A percentile compares a stretch with the other conserved stretches of the same genome.
phyloP scores from a whole-genome alignment of 2,888 invertebrate genomes.

The Sminthurinus aureus region DNA sequence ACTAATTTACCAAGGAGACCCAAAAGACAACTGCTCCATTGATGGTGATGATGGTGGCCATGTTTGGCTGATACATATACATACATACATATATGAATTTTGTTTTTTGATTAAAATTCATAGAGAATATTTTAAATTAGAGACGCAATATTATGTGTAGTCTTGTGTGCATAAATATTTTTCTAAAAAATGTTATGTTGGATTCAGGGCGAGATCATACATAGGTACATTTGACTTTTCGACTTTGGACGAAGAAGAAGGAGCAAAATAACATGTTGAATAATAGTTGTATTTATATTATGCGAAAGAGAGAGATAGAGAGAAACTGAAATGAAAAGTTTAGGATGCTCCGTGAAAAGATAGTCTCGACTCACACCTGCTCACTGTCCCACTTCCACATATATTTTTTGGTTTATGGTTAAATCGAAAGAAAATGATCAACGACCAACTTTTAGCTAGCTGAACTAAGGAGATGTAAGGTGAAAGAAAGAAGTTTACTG shows the following conservation, averaged over 20 bases:
- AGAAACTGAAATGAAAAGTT: background rate
- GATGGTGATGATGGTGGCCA: background rate
- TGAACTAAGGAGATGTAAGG: constrained; percentile 6
- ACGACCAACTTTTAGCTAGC: constrained; percentile 8
- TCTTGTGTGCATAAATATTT: background rate
- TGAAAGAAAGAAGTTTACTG: constrained; percentile 6
- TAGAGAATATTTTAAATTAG: background rate
- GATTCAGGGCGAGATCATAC: no score
- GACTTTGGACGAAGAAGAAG: no score
- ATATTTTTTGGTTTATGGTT: background rate
- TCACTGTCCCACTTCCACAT: constrained; percentile 6
- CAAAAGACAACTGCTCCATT: constrained; percentile 20
- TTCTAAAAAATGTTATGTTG: background rate
- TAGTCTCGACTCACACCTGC: constrained; percentile 8
- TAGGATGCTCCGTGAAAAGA: background rate
- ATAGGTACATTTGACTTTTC: no score
- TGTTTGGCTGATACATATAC: no score
- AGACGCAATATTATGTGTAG: background rate
- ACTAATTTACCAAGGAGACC: constrained; percentile 12
- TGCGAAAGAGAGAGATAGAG: background rate
- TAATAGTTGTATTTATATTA: background rate
- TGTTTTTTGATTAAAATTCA: constrained; percentile 9
- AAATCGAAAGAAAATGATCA: constrained; percentile 4
- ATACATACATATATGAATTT: background rate
- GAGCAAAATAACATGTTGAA: background rate